Base-by-base conservation (phyloP, 2,888 invertebrate species). In the Zeuzera pyrina region DNA sequence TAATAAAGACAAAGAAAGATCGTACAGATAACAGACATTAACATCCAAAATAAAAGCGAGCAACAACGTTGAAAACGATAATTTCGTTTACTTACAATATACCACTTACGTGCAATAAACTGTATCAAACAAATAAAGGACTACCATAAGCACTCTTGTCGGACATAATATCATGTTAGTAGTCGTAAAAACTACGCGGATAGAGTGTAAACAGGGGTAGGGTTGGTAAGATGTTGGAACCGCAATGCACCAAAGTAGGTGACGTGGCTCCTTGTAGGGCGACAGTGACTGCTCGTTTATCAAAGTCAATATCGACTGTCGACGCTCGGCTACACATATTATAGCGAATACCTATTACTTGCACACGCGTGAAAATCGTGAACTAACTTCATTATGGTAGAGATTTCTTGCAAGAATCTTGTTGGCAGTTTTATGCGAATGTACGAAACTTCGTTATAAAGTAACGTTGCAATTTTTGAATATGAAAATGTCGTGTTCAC, bases 281-380 rank as follows among this genome's bases (percentile, higher is more conserved):
- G 77, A 78, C 79, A 77, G 60, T 69, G 65, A 61, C 61, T 65
- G 63, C 64, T 79, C 81, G 69, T 79, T 81, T 79, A 78, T 78
- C 79, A 83, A 77, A 79, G 81, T 78, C 79, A 76, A 77, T 79
- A 79, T 79, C 74, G 74, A 60, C 76, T 74, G 73, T 66, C 73
- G 67, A 57, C 68, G 63, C 60, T 57, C 52, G 58, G 52, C 66
- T 64, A 64, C 56, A 61, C 14, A 14, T 31, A 22, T 10, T 24
- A n/a, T 10, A 10, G 24, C 8, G 43, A 47, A 51, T 45, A 50
- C 55, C 53, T 60, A 61, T 65, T 69, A 60, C 61, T 59, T 66
- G 55, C 58, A 63, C 60, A 58, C 62, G 61, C 57, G 55, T 61
- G 52, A 39, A 43, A 39, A 39, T 44, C 39, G 43, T 44, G 35